Conservation (phyloP, 2,113 vertebrate species). For the Salvelinus alpinus region DNA sequence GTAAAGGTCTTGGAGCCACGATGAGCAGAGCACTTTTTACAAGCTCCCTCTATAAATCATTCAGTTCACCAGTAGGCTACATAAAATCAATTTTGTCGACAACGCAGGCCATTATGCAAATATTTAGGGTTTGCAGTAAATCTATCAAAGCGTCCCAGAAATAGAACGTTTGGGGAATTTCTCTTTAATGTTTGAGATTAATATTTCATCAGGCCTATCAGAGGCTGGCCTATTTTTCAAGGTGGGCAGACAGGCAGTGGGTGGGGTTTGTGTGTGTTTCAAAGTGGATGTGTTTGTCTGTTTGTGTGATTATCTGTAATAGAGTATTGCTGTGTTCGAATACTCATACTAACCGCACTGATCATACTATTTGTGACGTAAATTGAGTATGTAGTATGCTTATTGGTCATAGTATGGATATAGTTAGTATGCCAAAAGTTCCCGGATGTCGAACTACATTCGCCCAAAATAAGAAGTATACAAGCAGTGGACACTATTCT, state of each 20-base stretch:
- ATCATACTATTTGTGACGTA: too few species aligned
- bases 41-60: constrained; percentile 62
- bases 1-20: constrained; percentile 52
- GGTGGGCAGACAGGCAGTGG: too few species aligned
- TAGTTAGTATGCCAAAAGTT: too few species aligned
- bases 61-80: constrained; percentile 53
- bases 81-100: constrained; percentile 65
- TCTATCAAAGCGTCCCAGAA: constrained; percentile 64
- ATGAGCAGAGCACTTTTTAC: constrained; percentile 52
- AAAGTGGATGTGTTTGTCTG: constrained; percentile 9
- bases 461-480: too few species aligned
- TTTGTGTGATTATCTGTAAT: constrained; percentile 15
- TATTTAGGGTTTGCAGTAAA: constrained; percentile 68
- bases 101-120: constrained; percentile 69
- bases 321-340: not conserved
- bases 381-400: too few species aligned
- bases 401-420: too few species aligned
- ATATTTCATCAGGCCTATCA: constrained; percentile 71
- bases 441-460: too few species aligned
- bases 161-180: constrained; percentile 67
- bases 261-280: constrained; percentile 22
- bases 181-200: constrained; percentile 68
- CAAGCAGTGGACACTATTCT: too few species aligned
- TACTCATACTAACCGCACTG: too few species aligned
- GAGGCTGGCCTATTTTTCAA: constrained; percentile 63